Percentiles rank a stretch among this genome's conserved stretches.
Conservation (phyloP, 2,888 invertebrate genomes). For the Lithophane semibrunnea region DNA sequence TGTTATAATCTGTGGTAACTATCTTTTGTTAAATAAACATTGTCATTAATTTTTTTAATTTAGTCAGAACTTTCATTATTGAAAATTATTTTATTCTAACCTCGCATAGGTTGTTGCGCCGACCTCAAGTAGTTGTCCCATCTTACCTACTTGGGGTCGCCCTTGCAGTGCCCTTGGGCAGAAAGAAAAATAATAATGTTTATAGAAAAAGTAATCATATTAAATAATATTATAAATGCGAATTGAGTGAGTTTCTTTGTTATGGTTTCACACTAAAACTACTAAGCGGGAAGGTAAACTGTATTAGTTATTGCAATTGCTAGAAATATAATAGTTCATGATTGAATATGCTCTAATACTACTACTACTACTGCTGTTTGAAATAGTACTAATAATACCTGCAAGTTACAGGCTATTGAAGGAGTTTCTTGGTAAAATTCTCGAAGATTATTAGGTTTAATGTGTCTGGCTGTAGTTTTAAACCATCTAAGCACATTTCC, state of each 20-base stretch:
- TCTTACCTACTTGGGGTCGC: no score
- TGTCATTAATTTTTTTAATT: background rate
- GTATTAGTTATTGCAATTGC: background rate
- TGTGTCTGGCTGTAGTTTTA: slow-evolving; percentile 15
- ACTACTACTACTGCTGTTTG: slow-evolving; percentile 9
- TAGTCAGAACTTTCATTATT: background rate
- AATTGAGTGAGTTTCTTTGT: no score
- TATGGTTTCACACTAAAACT: no score
- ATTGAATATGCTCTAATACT: slow-evolving; percentile 2
- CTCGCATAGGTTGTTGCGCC: no score
- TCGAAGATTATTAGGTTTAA: slow-evolving; percentile 37
- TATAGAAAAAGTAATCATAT: no score
- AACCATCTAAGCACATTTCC: slow-evolving; percentile 28
- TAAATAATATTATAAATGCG: no score
- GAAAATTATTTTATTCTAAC: background rate
- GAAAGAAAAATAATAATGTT: background rate
- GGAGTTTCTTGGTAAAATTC: slow-evolving; percentile 1
- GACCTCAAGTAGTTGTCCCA: no score
- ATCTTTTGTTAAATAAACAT: background rate
- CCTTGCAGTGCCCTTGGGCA: no score
- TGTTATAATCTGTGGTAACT: no score
- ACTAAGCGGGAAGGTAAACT: background rate
- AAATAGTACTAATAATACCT: slow-evolving; percentile 3
- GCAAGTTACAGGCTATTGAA: slow-evolving; percentile 5
- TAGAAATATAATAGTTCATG: background rate